Percentiles rank a stretch among this genome's conserved stretches.
phyloP scores from a whole-genome alignment of 2,888 invertebrate species.

The Conus canariensis region DNA sequence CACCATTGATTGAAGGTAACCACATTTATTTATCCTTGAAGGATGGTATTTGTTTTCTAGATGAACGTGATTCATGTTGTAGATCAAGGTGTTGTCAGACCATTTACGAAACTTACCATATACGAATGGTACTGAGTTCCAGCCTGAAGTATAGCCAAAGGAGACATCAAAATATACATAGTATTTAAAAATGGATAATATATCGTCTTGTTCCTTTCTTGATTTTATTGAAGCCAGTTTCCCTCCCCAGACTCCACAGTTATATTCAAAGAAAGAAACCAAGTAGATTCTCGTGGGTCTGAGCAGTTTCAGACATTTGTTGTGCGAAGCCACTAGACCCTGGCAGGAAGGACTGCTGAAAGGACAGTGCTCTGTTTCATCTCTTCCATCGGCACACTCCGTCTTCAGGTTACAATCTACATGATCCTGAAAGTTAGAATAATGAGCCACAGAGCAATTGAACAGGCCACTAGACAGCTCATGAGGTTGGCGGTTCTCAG shows the following conservation, averaged over 20 bases:
- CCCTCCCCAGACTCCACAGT: neutral
- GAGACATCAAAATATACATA: neutral
- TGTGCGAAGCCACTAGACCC: neutral
- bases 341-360: neutral
- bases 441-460: neutral
- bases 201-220: neutral
- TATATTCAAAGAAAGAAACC: too few relatives aligned
- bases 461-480: neutral
- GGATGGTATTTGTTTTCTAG: neutral
- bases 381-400: neutral
- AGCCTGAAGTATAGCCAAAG: neutral
- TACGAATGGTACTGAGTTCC: neutral
- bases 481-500: neutral
- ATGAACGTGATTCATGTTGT: neutral
- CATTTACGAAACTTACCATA: neutral
- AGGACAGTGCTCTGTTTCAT: neutral
- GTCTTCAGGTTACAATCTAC: neutral
- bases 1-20: neutral
- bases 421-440: neutral
- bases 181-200: neutral
- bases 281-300: neutral
- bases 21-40: neutral
- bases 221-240: neutral
- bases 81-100: neutral
- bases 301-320: neutral